Base-by-base conservation (phyloP, 1,140 invertebrate genomes). In the Riptortus pedestris region DNA sequence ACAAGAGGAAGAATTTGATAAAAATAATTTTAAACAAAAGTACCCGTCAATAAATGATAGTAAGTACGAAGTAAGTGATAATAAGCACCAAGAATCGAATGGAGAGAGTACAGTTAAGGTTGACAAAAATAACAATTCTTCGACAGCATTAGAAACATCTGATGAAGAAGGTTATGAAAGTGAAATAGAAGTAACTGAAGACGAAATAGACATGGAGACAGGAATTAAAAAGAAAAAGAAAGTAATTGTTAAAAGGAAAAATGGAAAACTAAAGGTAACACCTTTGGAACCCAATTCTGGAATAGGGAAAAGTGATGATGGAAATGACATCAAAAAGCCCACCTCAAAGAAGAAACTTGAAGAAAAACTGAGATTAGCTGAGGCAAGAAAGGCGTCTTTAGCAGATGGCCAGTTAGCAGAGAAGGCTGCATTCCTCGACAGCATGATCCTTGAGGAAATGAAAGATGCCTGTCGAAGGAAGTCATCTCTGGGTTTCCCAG, bases 381-480 rank as follows among this genome's bases (percentile, higher is more conserved):
- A 59, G 22, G 63, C 58, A 5, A 65, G 67, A 27, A 65, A 65
- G 57, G 65, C 58, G 14, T 69, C 68, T 24, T 64, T 68, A 2
- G 66, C 64, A 2, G 67, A 67, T 18, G 67, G 66, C 1, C 28
- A 68, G 57, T 38, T 69, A 18, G 60, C 64, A 20, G 67, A 68
- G 60, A 67, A 71, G 28, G 67, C 75, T 0, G 75, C 76, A 28
- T 73, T 75, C 0, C 60, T 79, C 12, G 78, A 79, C 47, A 74
- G 58, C 45, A 68, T 79, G 31, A 75, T 79, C 0, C 74, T 74
- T 0, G 74, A 78, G 18, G 78, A 78, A 26, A 66, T 69, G 60
- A 63, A 67, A 27, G 58, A 61, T 14, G 48, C 51, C 2, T 18
- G 22, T 0, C 51, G 59, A 31, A 27, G 60, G 29, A 66, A 66